Conservation (phyloP, 2,797 vertebrate genomes). For the Huso huso region DNA sequence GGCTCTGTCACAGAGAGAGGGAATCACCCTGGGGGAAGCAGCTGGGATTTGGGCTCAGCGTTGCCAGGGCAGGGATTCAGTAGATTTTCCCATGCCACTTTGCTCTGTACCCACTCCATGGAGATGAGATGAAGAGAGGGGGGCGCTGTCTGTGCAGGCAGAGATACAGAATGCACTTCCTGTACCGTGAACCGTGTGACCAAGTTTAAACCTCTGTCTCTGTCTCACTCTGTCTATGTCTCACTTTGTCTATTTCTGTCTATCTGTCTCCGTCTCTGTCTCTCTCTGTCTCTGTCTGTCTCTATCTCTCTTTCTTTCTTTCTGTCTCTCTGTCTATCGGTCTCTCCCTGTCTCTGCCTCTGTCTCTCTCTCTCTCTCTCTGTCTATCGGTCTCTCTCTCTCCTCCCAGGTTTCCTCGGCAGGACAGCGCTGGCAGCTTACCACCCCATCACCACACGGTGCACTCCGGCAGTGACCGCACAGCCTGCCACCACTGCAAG, state of each 20-base stretch:
- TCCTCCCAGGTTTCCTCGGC: slow-evolving; percentile 57
- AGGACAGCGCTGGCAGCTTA: slow-evolving; percentile 61
- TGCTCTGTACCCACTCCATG: too few relatives aligned
- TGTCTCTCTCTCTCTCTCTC: not conserved
- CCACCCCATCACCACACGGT: slow-evolving; percentile 85
- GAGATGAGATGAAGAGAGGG: too few relatives aligned
- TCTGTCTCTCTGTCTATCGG: not conserved
- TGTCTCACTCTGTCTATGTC: not conserved
- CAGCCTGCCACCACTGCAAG: slow-evolving; percentile 81
- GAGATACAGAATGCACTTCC: too few relatives aligned
- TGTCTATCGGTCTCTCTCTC: not conserved
- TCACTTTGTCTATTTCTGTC: not conserved
- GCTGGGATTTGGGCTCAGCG: too few relatives aligned
- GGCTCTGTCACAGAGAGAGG: too few relatives aligned
- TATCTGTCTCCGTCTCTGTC: not conserved
- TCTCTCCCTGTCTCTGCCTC: not conserved
- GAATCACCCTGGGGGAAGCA: too few relatives aligned
- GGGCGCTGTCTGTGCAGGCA: too few relatives aligned
- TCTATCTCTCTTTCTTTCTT: not conserved
- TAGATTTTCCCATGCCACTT: too few relatives aligned
- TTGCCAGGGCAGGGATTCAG: too few relatives aligned
- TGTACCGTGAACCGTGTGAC: too few relatives aligned
- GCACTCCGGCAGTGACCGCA: slow-evolving; percentile 73
- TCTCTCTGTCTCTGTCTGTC: not conserved
- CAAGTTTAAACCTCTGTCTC: too few relatives aligned